A percentile compares a stretch with the other conserved stretches of the same genome.
Evolutionary conservation across 2,797 vertebrate species (phyloP).

Genomic region (Poeciliopsis turneri): DNA sequence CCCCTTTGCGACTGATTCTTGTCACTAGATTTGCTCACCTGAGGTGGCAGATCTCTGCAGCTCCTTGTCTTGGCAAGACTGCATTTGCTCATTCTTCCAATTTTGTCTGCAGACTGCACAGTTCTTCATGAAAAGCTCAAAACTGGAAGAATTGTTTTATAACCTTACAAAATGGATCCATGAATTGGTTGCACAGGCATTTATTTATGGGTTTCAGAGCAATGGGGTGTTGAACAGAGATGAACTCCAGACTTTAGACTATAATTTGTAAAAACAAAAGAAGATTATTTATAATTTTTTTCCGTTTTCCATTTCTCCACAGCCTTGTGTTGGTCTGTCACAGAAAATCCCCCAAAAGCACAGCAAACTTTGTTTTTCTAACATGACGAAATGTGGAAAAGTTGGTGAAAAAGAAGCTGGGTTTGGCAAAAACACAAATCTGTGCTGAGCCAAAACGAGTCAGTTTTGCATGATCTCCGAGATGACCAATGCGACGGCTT

Average conservation of each 20-base stretch:
- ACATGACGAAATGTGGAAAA: background rate
- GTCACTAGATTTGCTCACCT: background rate
- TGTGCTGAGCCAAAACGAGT: background rate
- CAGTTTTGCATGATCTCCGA: background rate
- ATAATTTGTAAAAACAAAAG: background rate
- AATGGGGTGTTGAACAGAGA: background rate
- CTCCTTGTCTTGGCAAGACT: no score
- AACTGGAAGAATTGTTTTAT: background rate
- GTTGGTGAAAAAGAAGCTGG: background rate
- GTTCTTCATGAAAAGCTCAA: background rate
- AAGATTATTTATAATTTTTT: background rate
- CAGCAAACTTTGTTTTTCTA: background rate
- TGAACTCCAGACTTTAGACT: background rate
- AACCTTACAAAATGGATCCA: background rate
- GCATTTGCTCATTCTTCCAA: no score
- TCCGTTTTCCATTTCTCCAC: background rate
- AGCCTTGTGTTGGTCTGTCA: background rate
- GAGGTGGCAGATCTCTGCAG: background rate
- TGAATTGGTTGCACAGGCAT: background rate
- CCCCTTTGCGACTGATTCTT: background rate
- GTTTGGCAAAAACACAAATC: conserved; percentile 3
- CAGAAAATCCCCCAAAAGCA: background rate
- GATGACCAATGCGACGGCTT: conserved; percentile 46
- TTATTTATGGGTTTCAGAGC: background rate
- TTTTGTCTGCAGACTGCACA: no score